Evolutionary conservation across 2,113 vertebrate genomes (phyloP).

Genomic region (Arizona elegans): DNA sequence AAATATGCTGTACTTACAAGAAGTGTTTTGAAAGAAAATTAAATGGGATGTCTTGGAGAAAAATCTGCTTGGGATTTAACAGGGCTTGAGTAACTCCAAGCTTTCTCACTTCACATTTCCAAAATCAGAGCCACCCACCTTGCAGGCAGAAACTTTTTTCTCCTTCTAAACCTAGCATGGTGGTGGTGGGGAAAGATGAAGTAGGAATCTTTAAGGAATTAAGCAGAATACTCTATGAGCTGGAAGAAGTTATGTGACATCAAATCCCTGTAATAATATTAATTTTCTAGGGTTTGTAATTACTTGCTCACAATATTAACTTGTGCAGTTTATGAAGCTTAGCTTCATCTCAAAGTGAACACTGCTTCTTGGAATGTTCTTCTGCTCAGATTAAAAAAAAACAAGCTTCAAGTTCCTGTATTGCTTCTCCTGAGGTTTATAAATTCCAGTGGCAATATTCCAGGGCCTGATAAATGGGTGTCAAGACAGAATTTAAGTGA

Average conservation of each 20-base stretch:
- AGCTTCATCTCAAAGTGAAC: background rate
- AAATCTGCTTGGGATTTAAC: background rate
- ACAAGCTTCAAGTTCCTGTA: background rate
- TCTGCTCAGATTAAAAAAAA: background rate
- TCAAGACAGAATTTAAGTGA: background rate
- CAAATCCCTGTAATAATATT: background rate
- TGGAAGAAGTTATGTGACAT: background rate
- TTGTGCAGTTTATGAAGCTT: background rate
- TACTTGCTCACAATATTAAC: background rate
- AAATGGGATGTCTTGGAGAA: background rate
- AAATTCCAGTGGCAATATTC: background rate
- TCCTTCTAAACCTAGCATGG: background rate
- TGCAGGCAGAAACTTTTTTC: background rate
- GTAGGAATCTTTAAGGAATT: background rate
- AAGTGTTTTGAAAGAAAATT: background rate
- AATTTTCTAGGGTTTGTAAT: background rate
- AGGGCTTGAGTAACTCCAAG: background rate
- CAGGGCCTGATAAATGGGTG: background rate
- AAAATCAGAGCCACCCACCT: background rate
- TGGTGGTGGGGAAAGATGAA: background rate
- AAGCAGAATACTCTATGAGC: background rate
- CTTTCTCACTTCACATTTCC: background rate
- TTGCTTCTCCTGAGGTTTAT: background rate
- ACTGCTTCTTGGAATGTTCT: background rate
- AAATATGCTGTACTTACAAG: background rate